Conservation (phyloP, 53 echinoderm and acorn worm genomes). For the Crossaster papposus region DNA sequence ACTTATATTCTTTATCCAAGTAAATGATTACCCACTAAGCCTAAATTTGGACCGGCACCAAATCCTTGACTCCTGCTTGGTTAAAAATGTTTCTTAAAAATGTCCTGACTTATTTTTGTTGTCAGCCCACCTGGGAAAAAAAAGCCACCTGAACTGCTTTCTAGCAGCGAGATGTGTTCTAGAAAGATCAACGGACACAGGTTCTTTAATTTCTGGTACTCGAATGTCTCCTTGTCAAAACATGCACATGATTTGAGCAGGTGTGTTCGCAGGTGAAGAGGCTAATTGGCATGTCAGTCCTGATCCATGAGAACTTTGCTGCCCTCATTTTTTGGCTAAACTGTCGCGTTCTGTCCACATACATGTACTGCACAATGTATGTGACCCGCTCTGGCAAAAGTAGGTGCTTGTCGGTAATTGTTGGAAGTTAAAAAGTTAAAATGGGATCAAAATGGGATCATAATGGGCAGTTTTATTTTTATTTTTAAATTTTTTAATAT, state of each 20-base stretch:
- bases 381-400: no score
- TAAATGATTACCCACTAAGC: slow-evolving; percentile 3
- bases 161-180: background rate
- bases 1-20: slow-evolving; percentile 29
- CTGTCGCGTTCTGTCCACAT: background rate
- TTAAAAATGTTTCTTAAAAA: background rate
- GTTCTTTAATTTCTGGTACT: background rate
- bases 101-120: background rate
- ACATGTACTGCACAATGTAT: no score
- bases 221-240: background rate
- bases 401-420: no score
- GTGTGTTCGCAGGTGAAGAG: background rate
- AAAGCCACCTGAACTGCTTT: background rate
- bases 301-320: background rate
- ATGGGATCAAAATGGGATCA: no score
- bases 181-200: background rate
- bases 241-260: background rate
- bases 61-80: background rate
- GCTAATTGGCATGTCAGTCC: background rate
- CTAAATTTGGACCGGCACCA: background rate
- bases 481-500: no score
- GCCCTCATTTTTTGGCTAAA: background rate
- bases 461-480: no score
- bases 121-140: background rate
- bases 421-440: no score